Conservation (phyloP, 2,113 vertebrate species). For the Orycteropus afer region DNA sequence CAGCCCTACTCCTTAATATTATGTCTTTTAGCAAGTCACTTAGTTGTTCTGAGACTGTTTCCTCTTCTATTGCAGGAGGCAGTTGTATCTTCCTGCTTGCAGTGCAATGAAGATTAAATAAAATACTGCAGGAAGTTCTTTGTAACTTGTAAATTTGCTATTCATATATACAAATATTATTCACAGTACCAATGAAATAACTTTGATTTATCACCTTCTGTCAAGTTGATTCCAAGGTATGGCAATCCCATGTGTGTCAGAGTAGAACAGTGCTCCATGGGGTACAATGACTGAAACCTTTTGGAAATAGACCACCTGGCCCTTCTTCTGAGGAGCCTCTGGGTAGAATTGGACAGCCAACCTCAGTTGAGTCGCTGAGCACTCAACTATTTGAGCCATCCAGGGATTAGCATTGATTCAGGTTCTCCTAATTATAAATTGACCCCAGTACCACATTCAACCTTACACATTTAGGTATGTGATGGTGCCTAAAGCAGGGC, state of each 20-base stretch:
- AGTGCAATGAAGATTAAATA: background rate
- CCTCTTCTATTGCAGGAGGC: background rate
- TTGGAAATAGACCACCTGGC: too few relatives aligned
- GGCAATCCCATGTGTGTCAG: too few relatives aligned
- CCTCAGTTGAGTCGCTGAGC: too few relatives aligned
- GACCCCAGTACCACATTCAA: too few relatives aligned
- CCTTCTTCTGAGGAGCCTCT: too few relatives aligned
- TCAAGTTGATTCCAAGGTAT: too few relatives aligned
- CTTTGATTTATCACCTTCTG: too few relatives aligned
- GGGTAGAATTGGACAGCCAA: too few relatives aligned
- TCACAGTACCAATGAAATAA: background rate
- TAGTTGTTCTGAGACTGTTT: background rate
- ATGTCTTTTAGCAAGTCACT: background rate
- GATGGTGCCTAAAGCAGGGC: accelerated
- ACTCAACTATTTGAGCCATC: too few relatives aligned
- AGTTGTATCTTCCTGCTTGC: background rate
- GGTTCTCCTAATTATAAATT: background rate
- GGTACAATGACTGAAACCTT: too few relatives aligned
- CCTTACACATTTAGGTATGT: background rate
- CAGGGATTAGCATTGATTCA: too few relatives aligned
- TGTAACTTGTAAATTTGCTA: background rate
- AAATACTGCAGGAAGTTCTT: background rate
- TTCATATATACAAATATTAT: background rate
- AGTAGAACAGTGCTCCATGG: too few relatives aligned
- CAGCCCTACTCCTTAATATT: background rate